Conservation (phyloP, 2,113 vertebrate genomes). For the Daubentonia madagascariensis region DNA sequence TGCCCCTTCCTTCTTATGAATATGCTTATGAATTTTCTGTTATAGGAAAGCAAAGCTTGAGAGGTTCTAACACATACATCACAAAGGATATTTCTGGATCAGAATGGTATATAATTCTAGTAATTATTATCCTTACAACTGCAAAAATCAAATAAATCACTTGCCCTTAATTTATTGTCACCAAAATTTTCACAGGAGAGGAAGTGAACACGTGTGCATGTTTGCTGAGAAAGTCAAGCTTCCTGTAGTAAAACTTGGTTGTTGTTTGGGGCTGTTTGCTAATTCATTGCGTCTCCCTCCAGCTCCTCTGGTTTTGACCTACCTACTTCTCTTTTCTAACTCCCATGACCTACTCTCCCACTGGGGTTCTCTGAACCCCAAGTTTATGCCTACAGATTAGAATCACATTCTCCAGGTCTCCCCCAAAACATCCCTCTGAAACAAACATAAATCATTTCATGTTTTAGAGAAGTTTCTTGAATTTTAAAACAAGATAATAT, state of each 20-base stretch:
- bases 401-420: neutral
- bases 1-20: neutral
- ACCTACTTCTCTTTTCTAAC: neutral
- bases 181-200: neutral
- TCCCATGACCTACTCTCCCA: neutral
- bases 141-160: neutral
- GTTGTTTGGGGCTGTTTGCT: neutral
- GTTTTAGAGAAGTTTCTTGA: neutral
- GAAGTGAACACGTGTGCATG: neutral
- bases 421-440: neutral
- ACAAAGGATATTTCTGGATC: neutral
- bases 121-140: neutral
- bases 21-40: neutral
- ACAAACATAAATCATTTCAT: neutral
- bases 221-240: neutral
- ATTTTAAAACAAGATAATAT: neutral
- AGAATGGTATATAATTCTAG: neutral
- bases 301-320: neutral
- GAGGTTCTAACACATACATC: neutral
- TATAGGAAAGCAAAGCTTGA: neutral
- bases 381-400: neutral
- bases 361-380: neutral
- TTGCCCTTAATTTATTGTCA: neutral
- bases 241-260: neutral
- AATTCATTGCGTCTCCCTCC: neutral